A percentile compares a stretch with the other conserved stretches of the same genome.
Evolutionary conservation across 2,797 vertebrate species (phyloP).

Genomic region (Melanogrammus aeglefinus): DNA sequence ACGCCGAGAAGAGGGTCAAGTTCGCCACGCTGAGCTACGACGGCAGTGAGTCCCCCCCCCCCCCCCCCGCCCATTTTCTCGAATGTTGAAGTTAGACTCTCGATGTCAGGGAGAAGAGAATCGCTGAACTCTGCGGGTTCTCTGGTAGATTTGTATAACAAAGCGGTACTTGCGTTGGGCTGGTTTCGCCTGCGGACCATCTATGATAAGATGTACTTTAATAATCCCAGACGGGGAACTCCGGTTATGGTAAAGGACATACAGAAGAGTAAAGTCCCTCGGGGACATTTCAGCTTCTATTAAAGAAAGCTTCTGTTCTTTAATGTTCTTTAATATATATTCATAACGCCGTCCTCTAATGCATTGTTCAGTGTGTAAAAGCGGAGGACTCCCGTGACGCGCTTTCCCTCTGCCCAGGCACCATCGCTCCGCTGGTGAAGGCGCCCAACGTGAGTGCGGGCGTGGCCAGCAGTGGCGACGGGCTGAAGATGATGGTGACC

Average conservation of each 20-base stretch:
- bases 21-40: constrained; percentile 94
- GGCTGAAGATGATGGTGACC: constrained; percentile 97
- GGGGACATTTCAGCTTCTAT: neutral
- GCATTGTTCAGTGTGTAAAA: neutral
- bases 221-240: neutral
- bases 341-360: neutral
- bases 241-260: neutral
- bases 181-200: neutral
- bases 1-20: constrained; percentile 90
- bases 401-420: constrained; percentile 72
- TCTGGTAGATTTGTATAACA: neutral
- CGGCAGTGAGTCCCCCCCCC: constrained; percentile 84
- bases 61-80: constrained; percentile 28
- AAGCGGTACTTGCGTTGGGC: neutral
- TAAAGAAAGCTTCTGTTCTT: neutral
- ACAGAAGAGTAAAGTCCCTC: neutral
- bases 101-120: neutral
- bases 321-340: neutral
- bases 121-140: neutral
- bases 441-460: constrained; percentile 86
- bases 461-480: constrained; percentile 81
- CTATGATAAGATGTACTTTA: neutral
- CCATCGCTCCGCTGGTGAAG: constrained; percentile 92
- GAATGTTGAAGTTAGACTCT: neutral
- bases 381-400: neutral